Percentiles rank a stretch among this genome's conserved stretches.
These are phyloP conservation scores for Euwallacea fornicatus DNA, from an alignment of 1,140 invertebrate genomes.

Conservation along the genomic window DNA sequence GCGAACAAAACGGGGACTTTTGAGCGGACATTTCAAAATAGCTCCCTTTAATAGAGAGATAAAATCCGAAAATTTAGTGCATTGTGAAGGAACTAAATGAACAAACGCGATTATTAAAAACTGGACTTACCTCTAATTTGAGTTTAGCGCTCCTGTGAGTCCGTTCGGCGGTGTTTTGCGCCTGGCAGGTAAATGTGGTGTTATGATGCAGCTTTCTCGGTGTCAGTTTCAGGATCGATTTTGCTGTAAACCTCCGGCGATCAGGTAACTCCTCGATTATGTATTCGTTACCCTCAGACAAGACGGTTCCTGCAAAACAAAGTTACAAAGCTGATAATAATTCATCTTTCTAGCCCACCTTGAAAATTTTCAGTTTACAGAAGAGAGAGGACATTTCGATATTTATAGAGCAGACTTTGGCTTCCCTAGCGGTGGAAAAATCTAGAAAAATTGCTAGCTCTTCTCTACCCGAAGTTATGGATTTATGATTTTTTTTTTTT, in stretches of 20 bases:
- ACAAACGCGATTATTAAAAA: neutral
- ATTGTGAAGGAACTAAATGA: neutral
- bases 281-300: slow-evolving; percentile 74
- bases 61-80: neutral
- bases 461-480: no score
- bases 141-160: slow-evolving; percentile 78
- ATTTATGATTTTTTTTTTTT: no score
- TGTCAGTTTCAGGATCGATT: slow-evolving; percentile 80
- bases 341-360: neutral
- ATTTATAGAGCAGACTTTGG: no score
- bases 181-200: slow-evolving; percentile 88
- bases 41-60: slow-evolving; percentile 5
- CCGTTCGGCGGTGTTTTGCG: slow-evolving; percentile 82
- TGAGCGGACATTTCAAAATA: neutral
- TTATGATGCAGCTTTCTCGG: slow-evolving; percentile 87
- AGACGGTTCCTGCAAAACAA: slow-evolving; percentile 64
- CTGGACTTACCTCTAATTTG: slow-evolving; percentile 67
- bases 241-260: slow-evolving; percentile 78
- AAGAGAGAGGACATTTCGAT: no score
- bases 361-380: no score
- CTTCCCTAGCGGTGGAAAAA: no score
- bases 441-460: no score
- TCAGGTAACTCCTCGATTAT: slow-evolving; percentile 74
- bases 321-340: neutral
- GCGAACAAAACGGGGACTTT: slow-evolving; percentile 15